Evolutionary conservation across 1,140 invertebrate species (phyloP).

Genomic region (Papilio aristodemus): DNA sequence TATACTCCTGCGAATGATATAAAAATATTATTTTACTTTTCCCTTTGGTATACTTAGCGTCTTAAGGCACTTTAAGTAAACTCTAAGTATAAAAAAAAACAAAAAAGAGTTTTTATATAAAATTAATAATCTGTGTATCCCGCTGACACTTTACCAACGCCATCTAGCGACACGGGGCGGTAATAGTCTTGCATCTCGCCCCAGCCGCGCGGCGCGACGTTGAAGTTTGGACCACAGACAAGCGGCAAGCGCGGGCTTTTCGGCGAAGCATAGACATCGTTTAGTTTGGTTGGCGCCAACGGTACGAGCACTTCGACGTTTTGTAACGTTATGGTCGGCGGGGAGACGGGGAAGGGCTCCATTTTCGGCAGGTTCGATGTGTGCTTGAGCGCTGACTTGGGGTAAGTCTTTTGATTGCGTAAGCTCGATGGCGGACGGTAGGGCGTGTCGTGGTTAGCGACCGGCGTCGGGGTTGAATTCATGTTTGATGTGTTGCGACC

Average conservation of each 20-base stretch:
- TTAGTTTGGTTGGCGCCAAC: constrained; percentile 74
- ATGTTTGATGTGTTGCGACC: constrained; percentile 79
- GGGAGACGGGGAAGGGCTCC: constrained; percentile 73
- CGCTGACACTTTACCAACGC: constrained; percentile 61
- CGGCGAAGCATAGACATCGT: constrained; percentile 72
- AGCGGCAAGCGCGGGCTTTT: constrained; percentile 64
- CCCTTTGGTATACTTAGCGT: constrained; percentile 7
- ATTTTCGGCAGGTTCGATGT: constrained; percentile 73
- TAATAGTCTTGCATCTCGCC: constrained; percentile 84
- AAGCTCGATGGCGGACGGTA: constrained; percentile 77
- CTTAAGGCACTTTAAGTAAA: constrained; percentile 22
- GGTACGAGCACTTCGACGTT: constrained; percentile 71
- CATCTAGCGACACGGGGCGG: constrained; percentile 85
- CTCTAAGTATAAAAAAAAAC: neutral
- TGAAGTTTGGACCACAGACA: constrained; percentile 84
- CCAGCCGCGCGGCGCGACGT: constrained; percentile 91
- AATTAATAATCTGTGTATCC: constrained; percentile 82
- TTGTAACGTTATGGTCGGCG: constrained; percentile 59
- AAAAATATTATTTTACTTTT: constrained; percentile 26
- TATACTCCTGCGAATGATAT: constrained; percentile 6
- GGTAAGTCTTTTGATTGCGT: constrained; percentile 71
- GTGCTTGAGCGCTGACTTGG: constrained; percentile 77
- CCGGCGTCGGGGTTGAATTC: constrained; percentile 74
- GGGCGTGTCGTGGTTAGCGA: constrained; percentile 76
- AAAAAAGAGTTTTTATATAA: constrained; percentile 9